These are phyloP conservation scores for Sepiola atlantica DNA, from an alignment of 2,888 invertebrate genomes.

Conservation along the genomic window DNA sequence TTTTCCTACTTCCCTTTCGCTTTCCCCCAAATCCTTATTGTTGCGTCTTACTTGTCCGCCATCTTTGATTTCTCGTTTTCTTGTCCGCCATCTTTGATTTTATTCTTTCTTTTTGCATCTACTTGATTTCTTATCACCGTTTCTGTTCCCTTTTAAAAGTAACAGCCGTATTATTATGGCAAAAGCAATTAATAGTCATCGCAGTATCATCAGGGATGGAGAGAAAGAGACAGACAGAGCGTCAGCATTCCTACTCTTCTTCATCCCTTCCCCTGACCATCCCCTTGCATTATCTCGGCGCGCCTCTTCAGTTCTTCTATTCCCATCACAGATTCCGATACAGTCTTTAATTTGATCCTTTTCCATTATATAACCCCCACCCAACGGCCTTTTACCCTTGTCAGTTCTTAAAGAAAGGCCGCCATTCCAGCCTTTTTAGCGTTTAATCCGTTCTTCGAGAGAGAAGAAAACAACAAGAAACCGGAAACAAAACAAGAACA, in stretches of 20 bases:
- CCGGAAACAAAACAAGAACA: too few relatives aligned
- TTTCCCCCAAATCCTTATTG: neutral
- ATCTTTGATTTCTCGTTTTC: neutral
- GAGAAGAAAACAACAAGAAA: too few relatives aligned
- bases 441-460: neutral
- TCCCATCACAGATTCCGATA: conserved; percentile 5
- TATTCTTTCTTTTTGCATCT: too few relatives aligned
- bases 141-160: neutral
- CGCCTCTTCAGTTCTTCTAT: neutral
- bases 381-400: neutral
- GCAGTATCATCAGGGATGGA: neutral
- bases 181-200: conserved; percentile 14
- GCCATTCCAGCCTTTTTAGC: neutral
- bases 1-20: neutral
- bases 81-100: neutral
- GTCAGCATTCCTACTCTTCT: neutral
- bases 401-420: neutral
- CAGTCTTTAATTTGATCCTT: conserved; percentile 6
- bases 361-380: neutral
- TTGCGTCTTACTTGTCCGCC: neutral
- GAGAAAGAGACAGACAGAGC: neutral
- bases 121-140: neutral
- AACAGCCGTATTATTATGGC: neutral
- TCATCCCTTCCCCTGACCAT: neutral
- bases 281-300: neutral